phyloP scores from a whole-genome alignment of 2,888 invertebrate genomes.

The Incurvaria masculella region DNA sequence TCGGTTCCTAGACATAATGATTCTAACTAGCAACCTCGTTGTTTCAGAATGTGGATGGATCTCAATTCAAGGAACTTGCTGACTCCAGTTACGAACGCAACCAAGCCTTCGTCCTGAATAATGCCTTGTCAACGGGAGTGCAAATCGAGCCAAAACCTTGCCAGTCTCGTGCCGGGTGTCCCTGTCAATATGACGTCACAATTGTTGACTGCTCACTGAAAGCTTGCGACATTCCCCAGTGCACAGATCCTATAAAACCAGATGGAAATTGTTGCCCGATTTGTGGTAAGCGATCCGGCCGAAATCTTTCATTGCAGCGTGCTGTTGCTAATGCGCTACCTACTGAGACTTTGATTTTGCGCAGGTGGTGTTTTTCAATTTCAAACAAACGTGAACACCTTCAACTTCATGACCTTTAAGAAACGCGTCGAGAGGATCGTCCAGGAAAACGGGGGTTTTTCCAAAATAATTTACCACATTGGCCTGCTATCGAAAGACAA shows the following conservation, averaged over 20 bases:
- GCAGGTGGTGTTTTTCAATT: not conserved
- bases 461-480: not conserved
- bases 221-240: not conserved
- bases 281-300: constrained; percentile 3
- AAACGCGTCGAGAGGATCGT: not conserved
- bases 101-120: not conserved
- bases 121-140: not conserved
- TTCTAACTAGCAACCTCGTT: too few relatives aligned
- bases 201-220: not conserved
- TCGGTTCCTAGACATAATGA: too few relatives aligned
- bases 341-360: not conserved
- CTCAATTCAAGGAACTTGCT: not conserved
- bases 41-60: not conserved
- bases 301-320: too few relatives aligned
- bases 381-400: not conserved
- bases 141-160: not conserved
- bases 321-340: too few relatives aligned
- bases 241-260: not conserved
- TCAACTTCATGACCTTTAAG: not conserved
- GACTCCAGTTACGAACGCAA: not conserved
- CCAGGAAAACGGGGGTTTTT: not conserved
- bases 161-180: not conserved
- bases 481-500: not conserved
- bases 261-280: constrained; percentile 2
- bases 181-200: not conserved